These are phyloP conservation scores for Labrus mixtus DNA, from an alignment of 2,113 vertebrate species.

Conservation along the genomic window DNA sequence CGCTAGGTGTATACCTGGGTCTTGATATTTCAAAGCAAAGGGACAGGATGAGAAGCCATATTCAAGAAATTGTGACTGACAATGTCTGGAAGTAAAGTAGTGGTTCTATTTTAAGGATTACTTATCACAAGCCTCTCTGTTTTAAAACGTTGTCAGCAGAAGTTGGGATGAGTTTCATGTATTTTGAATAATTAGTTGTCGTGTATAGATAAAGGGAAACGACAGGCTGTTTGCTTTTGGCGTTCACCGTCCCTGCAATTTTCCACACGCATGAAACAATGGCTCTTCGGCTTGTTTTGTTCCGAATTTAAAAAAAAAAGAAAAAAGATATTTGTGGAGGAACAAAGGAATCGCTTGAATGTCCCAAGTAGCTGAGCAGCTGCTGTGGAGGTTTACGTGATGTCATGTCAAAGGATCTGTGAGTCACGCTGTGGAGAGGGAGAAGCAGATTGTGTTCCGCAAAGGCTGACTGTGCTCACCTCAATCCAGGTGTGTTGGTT, in stretches of 20 bases:
- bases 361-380: conserved; percentile 36
- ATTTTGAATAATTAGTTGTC: not conserved
- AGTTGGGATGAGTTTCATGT: not conserved
- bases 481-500: conserved; percentile 54
- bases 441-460: conserved; percentile 8
- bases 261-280: conserved; percentile 13
- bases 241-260: conserved; percentile 12
- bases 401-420: conserved; percentile 48
- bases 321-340: conserved; percentile 36
- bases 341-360: conserved; percentile 20
- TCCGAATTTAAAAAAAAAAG: conserved; percentile 2
- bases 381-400: conserved; percentile 51
- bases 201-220: not conserved
- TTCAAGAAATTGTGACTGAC: not conserved
- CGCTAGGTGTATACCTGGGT: no score
- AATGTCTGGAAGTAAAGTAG: not conserved
- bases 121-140: conserved; percentile 2
- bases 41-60: not conserved
- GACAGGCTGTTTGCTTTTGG: conserved; percentile 7
- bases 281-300: conserved; percentile 22
- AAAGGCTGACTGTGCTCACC: conserved; percentile 17
- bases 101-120: not conserved
- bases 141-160: not conserved
- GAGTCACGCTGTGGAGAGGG: conserved; percentile 33
- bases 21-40: no score